Percentiles rank a stretch among this genome's conserved stretches.
Conservation (phyloP, 30 jellyfish, hydroid and myxozoan genomes). For the Turritopsis dohrnii region DNA sequence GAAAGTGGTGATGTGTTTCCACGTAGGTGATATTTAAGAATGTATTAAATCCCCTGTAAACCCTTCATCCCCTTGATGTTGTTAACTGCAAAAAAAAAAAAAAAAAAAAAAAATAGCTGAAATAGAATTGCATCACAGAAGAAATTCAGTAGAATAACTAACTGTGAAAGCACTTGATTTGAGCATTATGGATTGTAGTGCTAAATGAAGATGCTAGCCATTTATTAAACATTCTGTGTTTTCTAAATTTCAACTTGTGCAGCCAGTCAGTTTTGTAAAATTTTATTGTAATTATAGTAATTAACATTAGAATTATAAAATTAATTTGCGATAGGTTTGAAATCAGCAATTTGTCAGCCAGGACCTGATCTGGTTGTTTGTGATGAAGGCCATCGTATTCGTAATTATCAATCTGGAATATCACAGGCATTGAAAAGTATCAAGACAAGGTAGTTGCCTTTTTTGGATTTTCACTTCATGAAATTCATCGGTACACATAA, state of each 20-base stretch:
- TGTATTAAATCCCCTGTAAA: too few species aligned
- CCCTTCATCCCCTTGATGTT: too few species aligned
- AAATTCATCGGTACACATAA: too few species aligned
- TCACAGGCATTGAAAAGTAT: conserved; percentile 80
- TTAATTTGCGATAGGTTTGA: conserved; percentile 45
- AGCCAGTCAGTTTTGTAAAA: neutral
- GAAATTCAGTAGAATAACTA: too few species aligned
- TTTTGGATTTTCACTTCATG: too few species aligned
- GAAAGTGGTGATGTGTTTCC: conserved; percentile 14
- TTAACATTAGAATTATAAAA: neutral
- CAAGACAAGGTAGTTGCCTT: conserved; percentile 55
- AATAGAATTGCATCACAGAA: too few species aligned
- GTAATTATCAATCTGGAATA: conserved; percentile 84
- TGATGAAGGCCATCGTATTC: conserved; percentile 96
- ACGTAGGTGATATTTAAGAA: neutral
- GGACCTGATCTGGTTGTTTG: conserved; percentile 97
- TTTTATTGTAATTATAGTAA: neutral
- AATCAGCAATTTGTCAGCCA: conserved; percentile 80
- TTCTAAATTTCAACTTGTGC: neutral
- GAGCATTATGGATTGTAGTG: too few species aligned
- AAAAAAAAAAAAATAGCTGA: too few species aligned
- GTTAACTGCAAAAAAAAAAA: too few species aligned
- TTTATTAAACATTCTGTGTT: neutral
- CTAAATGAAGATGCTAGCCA: neutral
- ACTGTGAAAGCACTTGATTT: too few species aligned